Conservation (phyloP, 2,113 vertebrate genomes). For the Menidia beryllina region DNA sequence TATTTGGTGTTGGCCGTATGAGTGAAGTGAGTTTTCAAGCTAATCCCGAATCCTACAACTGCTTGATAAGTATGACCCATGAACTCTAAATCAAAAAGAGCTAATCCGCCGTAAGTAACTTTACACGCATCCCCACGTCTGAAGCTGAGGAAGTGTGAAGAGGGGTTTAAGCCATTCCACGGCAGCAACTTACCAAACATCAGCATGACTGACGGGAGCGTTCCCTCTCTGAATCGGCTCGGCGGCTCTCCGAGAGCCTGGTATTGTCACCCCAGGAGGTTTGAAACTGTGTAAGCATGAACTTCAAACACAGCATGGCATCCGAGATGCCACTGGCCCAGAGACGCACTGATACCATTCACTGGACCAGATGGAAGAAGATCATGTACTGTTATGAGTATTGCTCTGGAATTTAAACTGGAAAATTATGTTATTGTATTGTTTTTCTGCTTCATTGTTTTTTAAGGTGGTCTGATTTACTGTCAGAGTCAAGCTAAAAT, state of each 20-base stretch:
- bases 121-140: no score
- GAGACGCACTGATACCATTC: constrained; percentile 9
- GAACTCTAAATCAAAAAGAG: constrained; percentile 6
- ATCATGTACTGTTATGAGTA: not conserved
- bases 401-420: constrained; percentile 9
- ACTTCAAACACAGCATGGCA: constrained; percentile 39
- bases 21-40: not conserved
- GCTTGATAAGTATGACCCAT: no score
- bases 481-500: not conserved
- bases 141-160: constrained; percentile 7
- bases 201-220: constrained; percentile 53
- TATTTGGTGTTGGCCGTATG: no score
- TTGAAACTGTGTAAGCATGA: constrained; percentile 43
- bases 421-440: no score
- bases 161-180: constrained; percentile 39
- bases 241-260: constrained; percentile 47
- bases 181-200: constrained; percentile 41
- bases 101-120: no score
- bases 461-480: constrained; percentile 14
- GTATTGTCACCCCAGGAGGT: constrained; percentile 44
- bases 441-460: no score
- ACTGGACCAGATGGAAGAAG: constrained; percentile 13
- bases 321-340: constrained; percentile 14
- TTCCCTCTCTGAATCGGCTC: constrained; percentile 32
- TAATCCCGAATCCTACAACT: not conserved